Evolutionary conservation across 1,140 invertebrate genomes (phyloP), one percentile per base, ranked within the genome.

Genomic region (Drosophila insularis): DNA sequence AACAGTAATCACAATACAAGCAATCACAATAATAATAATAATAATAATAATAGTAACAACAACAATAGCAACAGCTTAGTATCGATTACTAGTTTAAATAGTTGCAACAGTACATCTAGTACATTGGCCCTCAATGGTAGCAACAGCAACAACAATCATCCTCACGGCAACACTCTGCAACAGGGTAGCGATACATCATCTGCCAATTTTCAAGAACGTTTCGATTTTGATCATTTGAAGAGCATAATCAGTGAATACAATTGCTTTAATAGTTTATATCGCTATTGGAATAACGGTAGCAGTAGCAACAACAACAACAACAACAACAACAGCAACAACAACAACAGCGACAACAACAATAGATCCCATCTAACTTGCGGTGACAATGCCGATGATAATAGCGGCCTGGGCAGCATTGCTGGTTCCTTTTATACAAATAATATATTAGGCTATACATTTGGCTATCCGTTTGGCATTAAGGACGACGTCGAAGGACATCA

Each of bases 401-500:
- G 68, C 58, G 71, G 67, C 37, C 63, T 70, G 70, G 89, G 87
- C 73, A 78, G 56, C 66, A 67, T 64, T 55, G 63, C 65, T 50
- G 73, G 74, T 50, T 90, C 91, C 63, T 91, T 91, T 54, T 92
- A 91, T 43, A 79, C 90, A 2, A 89, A 89, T 56, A 92, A 91
- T 55, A 91, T 91, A 59, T 64, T 91, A 90, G 90, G 89, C 56
- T 91, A 91, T n/a, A 91, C 90, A 23, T 91, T 91, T 60, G 90
- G 90, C 19, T 89, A 90, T 80, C 71, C 80, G 0, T 87, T 90
- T 62, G 84, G 87, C 11, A 68, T 76, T 1, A 87, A 87, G 43
- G 81, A 81, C 55, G 82, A 81, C 32, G 63, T 69, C 7, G 81
- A 70, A 59, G 43, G 32, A 46, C 64, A 80, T 31, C 21, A 56